Percentiles rank a stretch among this genome's conserved stretches.
Evolutionary conservation across 2,113 vertebrate species (phyloP).

Genomic region (Conger conger): DNA sequence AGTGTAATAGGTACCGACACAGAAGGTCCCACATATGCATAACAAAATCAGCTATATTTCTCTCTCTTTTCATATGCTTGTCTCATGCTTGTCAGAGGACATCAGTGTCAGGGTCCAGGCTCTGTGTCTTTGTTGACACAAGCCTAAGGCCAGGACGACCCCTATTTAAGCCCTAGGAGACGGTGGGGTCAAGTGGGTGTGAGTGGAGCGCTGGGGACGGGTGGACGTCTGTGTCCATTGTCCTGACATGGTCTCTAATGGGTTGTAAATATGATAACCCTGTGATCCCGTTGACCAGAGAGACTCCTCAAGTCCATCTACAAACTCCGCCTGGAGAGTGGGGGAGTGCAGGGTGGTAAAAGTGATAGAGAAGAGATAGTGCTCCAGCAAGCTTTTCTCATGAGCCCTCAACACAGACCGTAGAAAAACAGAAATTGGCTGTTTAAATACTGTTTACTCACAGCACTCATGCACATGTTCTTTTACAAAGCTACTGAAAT

Average conservation of each 20-base stretch:
- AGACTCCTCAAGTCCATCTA: neutral
- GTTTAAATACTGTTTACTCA: neutral
- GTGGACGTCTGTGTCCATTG: conserved; percentile 14
- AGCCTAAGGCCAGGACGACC: conserved; percentile 24
- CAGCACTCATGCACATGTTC: too few species aligned
- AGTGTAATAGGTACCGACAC: neutral
- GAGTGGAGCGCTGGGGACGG: conserved; percentile 12
- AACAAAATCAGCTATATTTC: conserved; percentile 26
- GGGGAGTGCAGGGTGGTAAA: neutral
- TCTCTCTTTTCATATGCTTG: conserved; percentile 29
- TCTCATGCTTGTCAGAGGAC: conserved; percentile 20
- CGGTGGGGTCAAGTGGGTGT: conserved; percentile 27
- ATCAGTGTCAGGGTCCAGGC: conserved; percentile 17
- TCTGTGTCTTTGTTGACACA: conserved; percentile 34
- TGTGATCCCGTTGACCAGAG: neutral
- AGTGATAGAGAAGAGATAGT: neutral
- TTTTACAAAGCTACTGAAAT: too few species aligned
- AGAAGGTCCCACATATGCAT: conserved; percentile 15
- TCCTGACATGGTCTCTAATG: conserved; percentile 21
- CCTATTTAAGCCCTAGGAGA: conserved; percentile 38
- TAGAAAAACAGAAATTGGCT: neutral
- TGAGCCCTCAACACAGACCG: neutral
- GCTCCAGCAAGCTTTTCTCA: neutral
- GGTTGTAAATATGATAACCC: conserved; percentile 29
- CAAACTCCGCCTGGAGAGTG: neutral